A percentile compares a stretch with the other conserved stretches of the same genome.
These are phyloP conservation scores for Parascotia fuliginaria DNA, from an alignment of 2,888 invertebrate genomes.

Conservation along the genomic window DNA sequence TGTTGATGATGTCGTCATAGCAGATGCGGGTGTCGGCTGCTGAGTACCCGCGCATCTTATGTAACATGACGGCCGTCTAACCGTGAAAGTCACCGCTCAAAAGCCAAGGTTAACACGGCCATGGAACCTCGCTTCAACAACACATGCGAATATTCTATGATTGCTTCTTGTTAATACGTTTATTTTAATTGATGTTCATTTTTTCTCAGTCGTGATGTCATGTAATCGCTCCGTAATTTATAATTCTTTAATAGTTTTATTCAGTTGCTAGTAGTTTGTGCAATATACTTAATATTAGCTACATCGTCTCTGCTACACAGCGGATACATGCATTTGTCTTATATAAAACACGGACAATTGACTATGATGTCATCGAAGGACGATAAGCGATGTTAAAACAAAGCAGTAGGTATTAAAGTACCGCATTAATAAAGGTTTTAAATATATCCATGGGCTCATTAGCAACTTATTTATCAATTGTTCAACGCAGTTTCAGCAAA, in stretches of 20 bases:
- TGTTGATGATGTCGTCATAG: conserved; percentile 76
- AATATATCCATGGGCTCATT: conserved; percentile 17
- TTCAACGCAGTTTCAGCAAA: conserved; percentile 6
- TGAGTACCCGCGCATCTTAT: conserved; percentile 73
- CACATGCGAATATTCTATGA: conserved; percentile 78
- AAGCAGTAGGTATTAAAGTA: conserved; percentile 15
- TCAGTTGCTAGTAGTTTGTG: conserved; percentile 30
- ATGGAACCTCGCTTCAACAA: conserved; percentile 69
- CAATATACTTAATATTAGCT: conserved; percentile 39
- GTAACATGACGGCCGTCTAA: conserved; percentile 80
- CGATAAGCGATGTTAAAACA: conserved; percentile 22
- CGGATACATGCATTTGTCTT: conserved; percentile 39
- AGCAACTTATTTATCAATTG: conserved; percentile 12
- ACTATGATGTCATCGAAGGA: conserved; percentile 52
- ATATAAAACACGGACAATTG: conserved; percentile 28
- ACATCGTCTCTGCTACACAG: conserved; percentile 30
- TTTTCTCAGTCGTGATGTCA: conserved; percentile 74
- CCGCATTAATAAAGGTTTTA: conserved; percentile 15
- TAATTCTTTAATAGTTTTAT: conserved; percentile 48
- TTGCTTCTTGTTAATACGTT: conserved; percentile 60
- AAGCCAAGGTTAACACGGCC: conserved; percentile 84
- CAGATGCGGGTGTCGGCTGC: conserved; percentile 62
- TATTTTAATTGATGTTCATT: conserved; percentile 66
- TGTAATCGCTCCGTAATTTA: conserved; percentile 64
- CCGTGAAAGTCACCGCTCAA: conserved; percentile 85